A percentile compares a stretch with the other conserved stretches of the same genome.
Evolutionary conservation across 92 coral and sea anemone genomes (phyloP).

Genomic region (Palythoa grandis): DNA sequence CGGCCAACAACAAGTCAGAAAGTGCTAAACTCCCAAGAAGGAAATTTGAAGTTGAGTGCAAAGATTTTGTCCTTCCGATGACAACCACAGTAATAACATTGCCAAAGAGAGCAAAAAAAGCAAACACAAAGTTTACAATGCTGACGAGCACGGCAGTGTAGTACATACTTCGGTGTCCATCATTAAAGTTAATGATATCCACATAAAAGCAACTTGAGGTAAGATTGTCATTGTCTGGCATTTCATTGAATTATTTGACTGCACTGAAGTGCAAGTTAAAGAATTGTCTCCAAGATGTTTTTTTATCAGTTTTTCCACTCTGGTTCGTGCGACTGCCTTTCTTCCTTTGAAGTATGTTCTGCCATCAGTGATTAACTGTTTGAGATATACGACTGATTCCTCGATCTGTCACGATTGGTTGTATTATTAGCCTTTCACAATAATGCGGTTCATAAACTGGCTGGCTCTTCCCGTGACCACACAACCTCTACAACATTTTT

Average conservation of each 20-base stretch:
- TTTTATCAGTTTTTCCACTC: background rate
- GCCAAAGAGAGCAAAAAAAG: slow-evolving; percentile 54
- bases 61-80: slow-evolving; percentile 48
- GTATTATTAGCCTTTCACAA: slow-evolving; percentile 21
- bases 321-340: background rate
- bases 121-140: slow-evolving; percentile 51
- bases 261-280: background rate
- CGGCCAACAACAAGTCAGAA: slow-evolving; percentile 57
- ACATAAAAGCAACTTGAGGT: slow-evolving; percentile 50
- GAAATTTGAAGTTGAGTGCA: slow-evolving; percentile 63
- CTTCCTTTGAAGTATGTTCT: background rate
- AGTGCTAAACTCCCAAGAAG: slow-evolving; percentile 66
- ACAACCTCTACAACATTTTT: slow-evolving; percentile 21
- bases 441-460: slow-evolving; percentile 25
- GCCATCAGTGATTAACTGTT: background rate
- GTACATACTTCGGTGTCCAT: slow-evolving; percentile 36
- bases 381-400: slow-evolving; percentile 25
- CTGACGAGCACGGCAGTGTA: slow-evolving; percentile 53
- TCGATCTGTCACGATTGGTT: slow-evolving; percentile 34
- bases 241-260: slow-evolving; percentile 34
- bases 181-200: slow-evolving; percentile 48
- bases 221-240: slow-evolving; percentile 18
- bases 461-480: slow-evolving; percentile 30
- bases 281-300: background rate
- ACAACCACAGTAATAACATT: slow-evolving; percentile 52